phyloP scores from a whole-genome alignment of 1,140 invertebrate species.

The Yoshiicerus persimilis region DNA sequence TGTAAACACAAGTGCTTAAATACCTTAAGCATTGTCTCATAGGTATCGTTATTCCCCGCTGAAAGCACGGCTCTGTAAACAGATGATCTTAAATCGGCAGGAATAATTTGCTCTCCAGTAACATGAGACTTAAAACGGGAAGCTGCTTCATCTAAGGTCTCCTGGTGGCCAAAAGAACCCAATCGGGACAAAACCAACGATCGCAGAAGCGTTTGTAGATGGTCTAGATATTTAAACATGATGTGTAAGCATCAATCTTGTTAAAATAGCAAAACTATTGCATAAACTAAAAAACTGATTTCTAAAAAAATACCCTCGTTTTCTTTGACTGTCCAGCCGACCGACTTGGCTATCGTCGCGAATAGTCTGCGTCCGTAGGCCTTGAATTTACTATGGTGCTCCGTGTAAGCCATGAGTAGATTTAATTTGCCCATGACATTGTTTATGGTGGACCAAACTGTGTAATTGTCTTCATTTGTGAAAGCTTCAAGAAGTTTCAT shows the following conservation, averaged over 20 bases:
- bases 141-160: slow-evolving; percentile 71
- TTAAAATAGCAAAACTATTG: too few species aligned
- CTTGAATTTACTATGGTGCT: slow-evolving; percentile 67
- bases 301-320: slow-evolving; percentile 62
- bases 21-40: slow-evolving; percentile 73
- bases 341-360: slow-evolving; percentile 64
- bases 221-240: too few species aligned
- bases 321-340: slow-evolving; percentile 76
- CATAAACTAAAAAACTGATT: too few species aligned
- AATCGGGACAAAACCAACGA: slow-evolving; percentile 79
- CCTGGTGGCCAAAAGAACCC: slow-evolving; percentile 75
- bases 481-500: slow-evolving; percentile 69
- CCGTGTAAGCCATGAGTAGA: slow-evolving; percentile 74
- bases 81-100: slow-evolving; percentile 83
- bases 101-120: slow-evolving; percentile 63
- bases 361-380: slow-evolving; percentile 71
- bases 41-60: slow-evolving; percentile 69
- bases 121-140: slow-evolving; percentile 70
- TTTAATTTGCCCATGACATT: slow-evolving; percentile 74
- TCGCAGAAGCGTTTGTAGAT: slow-evolving; percentile 80
- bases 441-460: slow-evolving; percentile 86
- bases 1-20: too few species aligned
- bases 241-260: too few species aligned
- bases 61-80: slow-evolving; percentile 83
- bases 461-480: slow-evolving; percentile 84